Percentiles rank a stretch among this genome's conserved stretches.
Conservation (phyloP, 2,888 invertebrate species). For the Hyles lineata region DNA sequence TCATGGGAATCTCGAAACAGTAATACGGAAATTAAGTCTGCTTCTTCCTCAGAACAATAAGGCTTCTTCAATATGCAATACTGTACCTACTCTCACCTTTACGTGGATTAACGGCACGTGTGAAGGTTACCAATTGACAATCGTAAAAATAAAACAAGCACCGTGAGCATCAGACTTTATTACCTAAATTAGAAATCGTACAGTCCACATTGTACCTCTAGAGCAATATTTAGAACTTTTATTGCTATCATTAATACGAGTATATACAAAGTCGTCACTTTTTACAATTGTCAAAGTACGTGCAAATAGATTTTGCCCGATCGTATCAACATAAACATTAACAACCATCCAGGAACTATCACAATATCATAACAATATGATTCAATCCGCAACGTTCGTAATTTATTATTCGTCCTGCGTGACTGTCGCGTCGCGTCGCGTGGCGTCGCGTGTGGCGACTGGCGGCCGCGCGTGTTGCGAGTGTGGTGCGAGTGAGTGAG, state of each 20-base stretch:
- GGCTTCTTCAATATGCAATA: too few relatives aligned
- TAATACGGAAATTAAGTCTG: too few relatives aligned
- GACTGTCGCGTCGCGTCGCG: too few relatives aligned
- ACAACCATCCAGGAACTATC: conserved; percentile 28
- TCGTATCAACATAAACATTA: conserved; percentile 13
- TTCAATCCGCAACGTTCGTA: background rate
- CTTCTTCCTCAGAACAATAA: too few relatives aligned
- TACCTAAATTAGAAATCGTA: conserved; percentile 40
- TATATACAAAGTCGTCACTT: conserved; percentile 30
- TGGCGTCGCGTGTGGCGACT: too few relatives aligned
- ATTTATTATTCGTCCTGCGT: background rate
- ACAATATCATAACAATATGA: conserved; percentile 23
- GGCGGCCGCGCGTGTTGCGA: too few relatives aligned
- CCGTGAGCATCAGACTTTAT: conserved; percentile 56
- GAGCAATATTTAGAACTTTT: conserved; percentile 43
- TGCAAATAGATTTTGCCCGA: conserved; percentile 19
- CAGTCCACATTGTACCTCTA: conserved; percentile 39
- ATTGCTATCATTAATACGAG: conserved; percentile 31
- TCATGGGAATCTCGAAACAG: too few relatives aligned
- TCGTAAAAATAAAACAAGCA: conserved; percentile 42
- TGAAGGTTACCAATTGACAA: conserved; percentile 28
- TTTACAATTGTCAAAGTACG: conserved; percentile 23
- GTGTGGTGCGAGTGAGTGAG: conserved; percentile 3
- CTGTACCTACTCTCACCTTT: conserved; percentile 34
- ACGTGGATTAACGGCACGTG: conserved; percentile 28